Conservation (phyloP, 2,113 vertebrate species). For the Phalacrocorax pelagicus region DNA sequence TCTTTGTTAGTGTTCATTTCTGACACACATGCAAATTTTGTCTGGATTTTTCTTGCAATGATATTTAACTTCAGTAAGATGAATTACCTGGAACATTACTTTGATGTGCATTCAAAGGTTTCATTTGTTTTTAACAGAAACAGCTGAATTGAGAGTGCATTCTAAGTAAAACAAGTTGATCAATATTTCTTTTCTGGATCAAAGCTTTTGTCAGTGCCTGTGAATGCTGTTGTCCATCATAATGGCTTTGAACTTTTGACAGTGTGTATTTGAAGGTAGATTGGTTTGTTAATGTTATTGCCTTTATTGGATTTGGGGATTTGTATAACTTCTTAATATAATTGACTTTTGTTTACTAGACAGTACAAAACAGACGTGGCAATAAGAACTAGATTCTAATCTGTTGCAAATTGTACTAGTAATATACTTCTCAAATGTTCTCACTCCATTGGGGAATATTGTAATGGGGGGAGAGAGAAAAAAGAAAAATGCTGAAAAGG, state of each 20-base stretch:
- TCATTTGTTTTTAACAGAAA: slow-evolving; percentile 28
- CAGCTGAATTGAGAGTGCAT: slow-evolving; percentile 5
- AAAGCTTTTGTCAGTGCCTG: slow-evolving; percentile 28
- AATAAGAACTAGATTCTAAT: background rate
- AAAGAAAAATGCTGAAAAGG: background rate
- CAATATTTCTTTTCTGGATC: slow-evolving; percentile 28
- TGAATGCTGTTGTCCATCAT: background rate
- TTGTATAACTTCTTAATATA: slow-evolving; percentile 11
- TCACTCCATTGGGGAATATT: background rate
- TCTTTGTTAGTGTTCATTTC: slow-evolving; percentile 1
- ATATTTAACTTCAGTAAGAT: slow-evolving; percentile 6
- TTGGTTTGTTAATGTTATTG: slow-evolving; percentile 37
- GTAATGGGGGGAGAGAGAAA: background rate
- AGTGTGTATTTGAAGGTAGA: slow-evolving; percentile 7
- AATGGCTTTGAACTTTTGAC: slow-evolving; percentile 56
- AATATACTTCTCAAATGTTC: background rate
- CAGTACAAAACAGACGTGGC: background rate
- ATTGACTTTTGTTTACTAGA: slow-evolving; percentile 25
- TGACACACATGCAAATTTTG: slow-evolving; percentile 28
- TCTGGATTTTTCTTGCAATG: slow-evolving; percentile 14
- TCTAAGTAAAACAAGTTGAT: background rate
- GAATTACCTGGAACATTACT: slow-evolving; percentile 22
- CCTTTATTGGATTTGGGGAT: slow-evolving; percentile 19
- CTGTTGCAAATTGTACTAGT: background rate
- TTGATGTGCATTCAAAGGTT: slow-evolving; percentile 57